Percentiles rank a stretch among this genome's conserved stretches.
These are phyloP conservation scores for Tenthredo amoena DNA, from an alignment of 2,888 invertebrate genomes.

Conservation along the genomic window DNA sequence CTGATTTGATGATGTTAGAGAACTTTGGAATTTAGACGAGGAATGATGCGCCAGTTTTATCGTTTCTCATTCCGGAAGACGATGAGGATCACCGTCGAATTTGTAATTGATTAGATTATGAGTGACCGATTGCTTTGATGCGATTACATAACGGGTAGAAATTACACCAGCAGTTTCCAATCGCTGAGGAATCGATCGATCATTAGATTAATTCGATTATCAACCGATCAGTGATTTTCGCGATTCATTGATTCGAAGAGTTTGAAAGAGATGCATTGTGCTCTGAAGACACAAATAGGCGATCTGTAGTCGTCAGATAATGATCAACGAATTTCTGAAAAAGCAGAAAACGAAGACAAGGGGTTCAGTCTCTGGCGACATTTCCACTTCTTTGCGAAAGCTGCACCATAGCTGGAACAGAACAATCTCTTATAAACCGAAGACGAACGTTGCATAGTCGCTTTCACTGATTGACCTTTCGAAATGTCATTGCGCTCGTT, in stretches of 20 bases:
- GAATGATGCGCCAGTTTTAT: neutral
- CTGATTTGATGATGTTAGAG: neutral
- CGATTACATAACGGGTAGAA: neutral
- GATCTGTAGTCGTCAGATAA: neutral
- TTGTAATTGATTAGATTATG: neutral
- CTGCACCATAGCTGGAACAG: neutral
- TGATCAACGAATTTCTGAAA: neutral
- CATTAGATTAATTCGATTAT: neutral
- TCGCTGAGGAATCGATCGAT: neutral
- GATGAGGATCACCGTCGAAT: neutral
- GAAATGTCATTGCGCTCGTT: slow-evolving; percentile 69
- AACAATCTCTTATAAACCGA: slow-evolving; percentile 27
- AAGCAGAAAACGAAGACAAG: neutral
- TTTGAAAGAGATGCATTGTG: neutral
- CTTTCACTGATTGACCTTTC: slow-evolving; percentile 75
- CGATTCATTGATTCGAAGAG: neutral
- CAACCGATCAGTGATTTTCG: neutral
- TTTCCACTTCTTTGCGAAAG: neutral
- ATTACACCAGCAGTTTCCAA: neutral
- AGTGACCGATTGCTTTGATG: neutral
- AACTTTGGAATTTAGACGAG: neutral
- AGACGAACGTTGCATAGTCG: slow-evolving; percentile 59
- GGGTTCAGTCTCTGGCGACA: neutral
- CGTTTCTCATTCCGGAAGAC: neutral
- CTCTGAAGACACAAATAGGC: neutral